Conservation (phyloP, 2,113 vertebrate genomes). For the Agapornis roseicollis region DNA sequence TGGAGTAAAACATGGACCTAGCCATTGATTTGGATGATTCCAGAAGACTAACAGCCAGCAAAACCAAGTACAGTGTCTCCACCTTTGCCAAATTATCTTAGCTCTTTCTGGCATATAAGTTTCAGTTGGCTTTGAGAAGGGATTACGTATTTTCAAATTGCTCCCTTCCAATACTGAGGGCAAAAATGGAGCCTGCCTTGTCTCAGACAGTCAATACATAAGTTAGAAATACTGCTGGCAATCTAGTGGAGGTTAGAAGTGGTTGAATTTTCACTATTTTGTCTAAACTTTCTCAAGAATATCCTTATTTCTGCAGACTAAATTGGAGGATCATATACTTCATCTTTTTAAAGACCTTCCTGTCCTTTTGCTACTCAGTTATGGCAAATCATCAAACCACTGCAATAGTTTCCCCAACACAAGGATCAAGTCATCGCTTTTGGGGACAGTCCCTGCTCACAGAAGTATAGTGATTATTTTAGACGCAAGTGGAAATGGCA, state of each 20-base stretch:
- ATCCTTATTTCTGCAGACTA: neutral
- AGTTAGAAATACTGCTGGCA: neutral
- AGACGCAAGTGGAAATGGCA: conserved; percentile 29
- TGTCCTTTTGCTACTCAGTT: neutral
- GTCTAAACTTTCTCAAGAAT: neutral
- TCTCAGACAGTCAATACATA: rapidly evolving
- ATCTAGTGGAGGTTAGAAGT: neutral
- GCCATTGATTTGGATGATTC: neutral
- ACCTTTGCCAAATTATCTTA: neutral
- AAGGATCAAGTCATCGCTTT: neutral
- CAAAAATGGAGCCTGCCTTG: neutral
- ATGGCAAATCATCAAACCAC: neutral
- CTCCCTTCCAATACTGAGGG: neutral
- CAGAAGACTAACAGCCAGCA: neutral
- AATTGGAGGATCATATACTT: neutral
- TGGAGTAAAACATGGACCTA: neutral
- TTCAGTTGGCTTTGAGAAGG: neutral
- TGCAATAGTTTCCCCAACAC: neutral
- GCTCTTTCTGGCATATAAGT: neutral
- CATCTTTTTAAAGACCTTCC: neutral
- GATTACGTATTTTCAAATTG: neutral
- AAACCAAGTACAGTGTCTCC: neutral
- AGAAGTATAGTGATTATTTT: conserved; percentile 4
- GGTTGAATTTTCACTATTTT: neutral
- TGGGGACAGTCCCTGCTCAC: neutral